Conservation (phyloP, 2,888 invertebrate genomes). For the Hydrotaea cyrtoneurina region DNA sequence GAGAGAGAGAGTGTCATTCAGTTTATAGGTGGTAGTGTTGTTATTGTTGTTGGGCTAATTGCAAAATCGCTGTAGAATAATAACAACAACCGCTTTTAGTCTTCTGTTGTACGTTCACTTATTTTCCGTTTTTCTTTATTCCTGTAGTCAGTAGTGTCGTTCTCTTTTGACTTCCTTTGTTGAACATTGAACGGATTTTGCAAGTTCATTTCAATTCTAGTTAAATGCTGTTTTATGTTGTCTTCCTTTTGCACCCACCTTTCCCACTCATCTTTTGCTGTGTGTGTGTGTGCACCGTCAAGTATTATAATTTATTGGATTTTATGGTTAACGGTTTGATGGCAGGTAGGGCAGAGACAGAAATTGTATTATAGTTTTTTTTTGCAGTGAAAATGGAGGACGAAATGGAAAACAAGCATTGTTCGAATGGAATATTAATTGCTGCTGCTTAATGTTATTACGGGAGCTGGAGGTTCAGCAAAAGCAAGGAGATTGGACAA, state of each 20-base stretch:
- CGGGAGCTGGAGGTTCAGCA: background rate
- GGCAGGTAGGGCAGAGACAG: background rate
- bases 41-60: constrained; percentile 26
- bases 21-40: background rate
- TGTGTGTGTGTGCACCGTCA: constrained; percentile 30
- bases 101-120: constrained; percentile 6
- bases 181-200: constrained; percentile 49
- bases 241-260: constrained; percentile 22
- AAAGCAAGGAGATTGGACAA: background rate
- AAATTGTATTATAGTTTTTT: background rate
- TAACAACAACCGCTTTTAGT: constrained; percentile 34
- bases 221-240: constrained; percentile 50
- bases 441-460: constrained; percentile 46
- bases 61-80: constrained; percentile 14
- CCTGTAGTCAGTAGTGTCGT: constrained; percentile 19
- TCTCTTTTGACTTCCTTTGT: constrained; percentile 33
- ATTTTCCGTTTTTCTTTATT: constrained; percentile 6
- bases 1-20: background rate
- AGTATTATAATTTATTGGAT: constrained; percentile 63
- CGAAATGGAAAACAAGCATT: constrained; percentile 2
- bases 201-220: constrained; percentile 60
- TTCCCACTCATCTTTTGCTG: background rate
- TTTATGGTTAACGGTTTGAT: constrained; percentile 54
- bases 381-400: background rate
- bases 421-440: constrained; percentile 54